Conservation (phyloP, 2,888 invertebrate species). For the Xestobium rufovillosum region DNA sequence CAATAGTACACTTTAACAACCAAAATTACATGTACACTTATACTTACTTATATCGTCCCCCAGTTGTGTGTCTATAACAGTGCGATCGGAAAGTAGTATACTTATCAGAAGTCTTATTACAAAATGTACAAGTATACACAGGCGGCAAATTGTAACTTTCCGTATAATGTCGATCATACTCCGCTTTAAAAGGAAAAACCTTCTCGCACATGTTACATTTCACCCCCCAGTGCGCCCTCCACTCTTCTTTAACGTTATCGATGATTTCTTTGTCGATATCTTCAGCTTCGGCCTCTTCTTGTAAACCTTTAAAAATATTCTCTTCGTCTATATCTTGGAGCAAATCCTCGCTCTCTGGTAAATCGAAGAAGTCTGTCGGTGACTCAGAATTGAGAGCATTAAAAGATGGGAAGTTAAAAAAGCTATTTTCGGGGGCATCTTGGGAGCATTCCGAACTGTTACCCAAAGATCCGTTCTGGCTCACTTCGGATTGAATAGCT, state of each 20-base stretch:
- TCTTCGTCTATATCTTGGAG: slow-evolving; percentile 34
- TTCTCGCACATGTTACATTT: slow-evolving; percentile 49
- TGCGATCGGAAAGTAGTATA: slow-evolving; percentile 50
- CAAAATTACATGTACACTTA: background rate
- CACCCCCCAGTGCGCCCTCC: slow-evolving; percentile 46
- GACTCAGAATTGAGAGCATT: background rate
- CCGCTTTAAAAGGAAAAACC: slow-evolving; percentile 45
- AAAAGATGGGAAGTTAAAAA: background rate
- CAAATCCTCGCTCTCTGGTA: slow-evolving; percentile 30
- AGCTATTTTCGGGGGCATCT: slow-evolving; percentile 25
- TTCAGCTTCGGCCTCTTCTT: slow-evolving; percentile 35
- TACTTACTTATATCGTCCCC: slow-evolving; percentile 49
- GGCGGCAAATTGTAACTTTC: slow-evolving; percentile 41
- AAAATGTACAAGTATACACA: slow-evolving; percentile 51
- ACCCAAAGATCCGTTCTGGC: slow-evolving; percentile 27
- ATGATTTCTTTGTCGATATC: slow-evolving; percentile 39
- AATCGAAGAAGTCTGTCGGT: slow-evolving; percentile 21
- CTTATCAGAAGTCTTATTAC: slow-evolving; percentile 48
- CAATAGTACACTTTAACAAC: too few relatives aligned
- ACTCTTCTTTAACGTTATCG: slow-evolving; percentile 44
- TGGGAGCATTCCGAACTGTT: slow-evolving; percentile 34
- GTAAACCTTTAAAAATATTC: slow-evolving; percentile 37
- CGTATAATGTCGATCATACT: slow-evolving; percentile 49
- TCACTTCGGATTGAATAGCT: slow-evolving; percentile 32
- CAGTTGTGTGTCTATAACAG: slow-evolving; percentile 51